Evolutionary conservation across 30 jellyfish, hydroid and myxozoan genomes (phyloP).

Genomic region (Hydractinia echinata): DNA sequence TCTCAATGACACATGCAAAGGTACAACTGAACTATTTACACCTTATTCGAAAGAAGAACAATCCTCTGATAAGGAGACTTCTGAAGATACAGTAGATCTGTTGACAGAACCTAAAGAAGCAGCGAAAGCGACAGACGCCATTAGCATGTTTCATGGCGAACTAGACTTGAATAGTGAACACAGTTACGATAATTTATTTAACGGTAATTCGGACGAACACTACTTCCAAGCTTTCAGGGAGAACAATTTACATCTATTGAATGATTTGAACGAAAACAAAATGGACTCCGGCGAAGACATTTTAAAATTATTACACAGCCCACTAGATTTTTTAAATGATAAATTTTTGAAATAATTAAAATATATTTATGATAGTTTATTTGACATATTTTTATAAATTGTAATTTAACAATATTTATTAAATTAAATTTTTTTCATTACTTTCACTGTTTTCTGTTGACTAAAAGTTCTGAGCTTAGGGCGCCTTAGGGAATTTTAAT

Average conservation of each 20-base stretch:
- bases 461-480: too few relatives aligned
- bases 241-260: conserved; percentile 27
- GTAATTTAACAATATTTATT: not conserved
- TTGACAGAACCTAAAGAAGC: conserved; percentile 8
- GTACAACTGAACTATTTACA: conserved; percentile 6
- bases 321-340: conserved; percentile 42
- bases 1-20: conserved; percentile 17
- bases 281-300: conserved; percentile 24
- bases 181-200: conserved; percentile 34
- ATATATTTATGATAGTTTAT: not conserved
- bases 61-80: not conserved
- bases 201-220: conserved; percentile 40
- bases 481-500: too few relatives aligned
- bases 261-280: conserved; percentile 27
- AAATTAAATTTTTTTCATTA: too few relatives aligned
- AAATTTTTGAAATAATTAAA: conserved; percentile 23
- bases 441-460: too few relatives aligned
- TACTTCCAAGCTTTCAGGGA: conserved; percentile 43
- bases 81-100: not conserved
- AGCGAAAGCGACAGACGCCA: conserved; percentile 7
- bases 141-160: conserved; percentile 21
- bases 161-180: conserved; percentile 29
- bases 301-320: conserved; percentile 33
- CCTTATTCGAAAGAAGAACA: not conserved
- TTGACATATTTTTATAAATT: not conserved